Percentiles rank a stretch among this genome's conserved stretches.
phyloP scores from a whole-genome alignment of 2,113 vertebrate species.

The Monopterus albus region DNA sequence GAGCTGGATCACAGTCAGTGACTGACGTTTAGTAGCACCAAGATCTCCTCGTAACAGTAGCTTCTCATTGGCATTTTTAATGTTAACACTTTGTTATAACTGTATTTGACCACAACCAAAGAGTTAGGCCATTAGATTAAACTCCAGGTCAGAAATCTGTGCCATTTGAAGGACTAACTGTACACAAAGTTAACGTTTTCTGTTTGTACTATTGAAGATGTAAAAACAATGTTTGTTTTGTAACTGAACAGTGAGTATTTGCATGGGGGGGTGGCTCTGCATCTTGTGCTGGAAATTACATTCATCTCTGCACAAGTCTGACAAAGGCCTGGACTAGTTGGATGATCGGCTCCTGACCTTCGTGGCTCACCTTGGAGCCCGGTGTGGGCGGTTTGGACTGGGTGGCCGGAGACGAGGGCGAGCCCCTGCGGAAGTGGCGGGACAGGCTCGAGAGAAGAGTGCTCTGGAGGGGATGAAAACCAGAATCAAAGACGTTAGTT shows the following conservation, averaged over 20 bases:
- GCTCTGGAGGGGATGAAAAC: conserved; percentile 81
- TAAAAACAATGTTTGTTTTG: neutral
- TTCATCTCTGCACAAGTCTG: conserved; percentile 92
- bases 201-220: neutral
- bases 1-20: conserved; percentile 37
- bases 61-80: conserved; percentile 10
- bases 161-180: neutral
- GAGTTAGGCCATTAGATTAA: conserved; percentile 11
- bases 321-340: conserved; percentile 97
- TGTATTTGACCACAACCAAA: no score
- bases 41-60: conserved; percentile 9
- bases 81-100: conserved; percentile 35
- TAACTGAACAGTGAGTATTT: neutral
- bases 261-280: neutral
- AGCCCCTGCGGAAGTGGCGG: conserved; percentile 92
- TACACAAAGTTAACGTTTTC: neutral
- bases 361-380: conserved; percentile 85
- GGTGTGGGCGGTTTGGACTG: conserved; percentile 86
- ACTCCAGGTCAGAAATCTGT: conserved; percentile 9
- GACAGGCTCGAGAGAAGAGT: conserved; percentile 92
- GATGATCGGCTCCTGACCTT: conserved; percentile 94
- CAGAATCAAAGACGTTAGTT: neutral
- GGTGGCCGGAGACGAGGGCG: conserved; percentile 89
- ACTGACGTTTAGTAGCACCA: conserved; percentile 48
- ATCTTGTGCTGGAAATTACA: neutral